These are phyloP conservation scores for Macroteleia sp. DNA, from an alignment of 2,888 invertebrate species.

Conservation along the genomic window DNA sequence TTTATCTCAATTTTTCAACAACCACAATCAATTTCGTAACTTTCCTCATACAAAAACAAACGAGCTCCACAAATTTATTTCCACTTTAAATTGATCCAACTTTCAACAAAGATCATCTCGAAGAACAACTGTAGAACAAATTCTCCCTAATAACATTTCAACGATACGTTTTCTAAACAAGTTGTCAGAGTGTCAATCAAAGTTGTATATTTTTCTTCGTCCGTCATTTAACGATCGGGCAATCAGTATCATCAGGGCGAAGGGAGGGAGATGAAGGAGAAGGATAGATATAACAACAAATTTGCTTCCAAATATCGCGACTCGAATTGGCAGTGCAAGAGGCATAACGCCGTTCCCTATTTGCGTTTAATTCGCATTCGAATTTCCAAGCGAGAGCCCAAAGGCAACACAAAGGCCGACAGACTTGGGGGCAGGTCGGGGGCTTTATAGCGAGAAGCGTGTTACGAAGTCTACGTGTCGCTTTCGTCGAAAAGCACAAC, in stretches of 20 bases:
- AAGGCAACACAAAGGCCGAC: constrained; percentile 45
- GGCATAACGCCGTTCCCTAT: constrained; percentile 40
- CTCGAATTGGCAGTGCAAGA: constrained; percentile 65
- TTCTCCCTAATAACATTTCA: constrained; percentile 17
- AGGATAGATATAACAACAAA: constrained; percentile 20
- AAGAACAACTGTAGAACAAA: background rate
- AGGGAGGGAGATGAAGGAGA: too few relatives aligned
- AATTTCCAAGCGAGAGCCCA: constrained; percentile 41
- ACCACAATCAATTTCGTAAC: too few relatives aligned
- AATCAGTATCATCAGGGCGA: background rate
- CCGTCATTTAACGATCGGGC: background rate
- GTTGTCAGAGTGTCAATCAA: constrained; percentile 26
- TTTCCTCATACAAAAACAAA: too few relatives aligned
- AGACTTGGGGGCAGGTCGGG: constrained; percentile 18
- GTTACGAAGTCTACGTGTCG: constrained; percentile 49
- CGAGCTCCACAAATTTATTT: too few relatives aligned
- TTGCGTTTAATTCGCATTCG: constrained; percentile 55
- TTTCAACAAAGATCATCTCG: too few relatives aligned
- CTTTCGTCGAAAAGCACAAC: constrained; percentile 59
- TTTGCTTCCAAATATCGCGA: constrained; percentile 69
- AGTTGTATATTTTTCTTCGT: constrained; percentile 27
- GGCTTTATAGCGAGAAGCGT: constrained; percentile 21
- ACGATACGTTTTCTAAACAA: too few relatives aligned
- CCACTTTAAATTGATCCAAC: too few relatives aligned
- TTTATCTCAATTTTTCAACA: too few relatives aligned